Conservation (phyloP, 2,888 invertebrate genomes). For the Idaea aversata region DNA sequence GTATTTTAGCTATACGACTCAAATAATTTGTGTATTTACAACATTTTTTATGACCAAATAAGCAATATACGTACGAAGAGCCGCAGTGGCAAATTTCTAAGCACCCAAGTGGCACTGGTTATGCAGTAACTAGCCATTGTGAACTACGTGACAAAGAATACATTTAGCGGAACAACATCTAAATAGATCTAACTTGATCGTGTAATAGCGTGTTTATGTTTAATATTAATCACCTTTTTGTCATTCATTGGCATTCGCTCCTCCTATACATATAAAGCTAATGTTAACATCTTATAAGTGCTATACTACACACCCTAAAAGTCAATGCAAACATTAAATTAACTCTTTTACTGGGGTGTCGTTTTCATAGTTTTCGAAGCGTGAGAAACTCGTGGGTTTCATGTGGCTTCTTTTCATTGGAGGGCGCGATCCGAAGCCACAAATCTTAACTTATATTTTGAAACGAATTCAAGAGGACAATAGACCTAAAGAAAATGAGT, state of each 20-base stretch:
- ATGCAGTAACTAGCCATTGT: conserved; percentile 2
- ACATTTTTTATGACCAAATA: neutral
- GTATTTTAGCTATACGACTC: neutral
- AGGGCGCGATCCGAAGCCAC: too few relatives aligned
- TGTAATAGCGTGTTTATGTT: conserved; percentile 20
- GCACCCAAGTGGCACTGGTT: neutral
- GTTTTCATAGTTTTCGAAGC: neutral
- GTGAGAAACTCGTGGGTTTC: too few relatives aligned
- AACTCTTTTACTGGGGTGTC: neutral
- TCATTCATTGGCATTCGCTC: conserved; percentile 51
- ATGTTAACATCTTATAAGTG: conserved; percentile 3
- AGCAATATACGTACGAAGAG: neutral
- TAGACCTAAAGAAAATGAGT: too few relatives aligned
- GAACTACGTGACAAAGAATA: conserved; percentile 20
- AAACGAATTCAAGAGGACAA: too few relatives aligned
- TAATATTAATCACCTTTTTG: conserved; percentile 40
- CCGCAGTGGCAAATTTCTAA: neutral
- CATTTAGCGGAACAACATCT: conserved; percentile 22
- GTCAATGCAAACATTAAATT: too few relatives aligned
- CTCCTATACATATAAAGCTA: conserved; percentile 37
- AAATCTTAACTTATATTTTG: too few relatives aligned
- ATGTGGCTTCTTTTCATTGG: too few relatives aligned
- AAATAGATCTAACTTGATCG: conserved; percentile 5
- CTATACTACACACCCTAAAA: neutral
- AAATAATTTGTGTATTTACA: neutral